Evolutionary conservation across 2,113 vertebrate species (phyloP), one percentile per base, ranked within the genome.

Genomic region (Pao palembangensis): DNA sequence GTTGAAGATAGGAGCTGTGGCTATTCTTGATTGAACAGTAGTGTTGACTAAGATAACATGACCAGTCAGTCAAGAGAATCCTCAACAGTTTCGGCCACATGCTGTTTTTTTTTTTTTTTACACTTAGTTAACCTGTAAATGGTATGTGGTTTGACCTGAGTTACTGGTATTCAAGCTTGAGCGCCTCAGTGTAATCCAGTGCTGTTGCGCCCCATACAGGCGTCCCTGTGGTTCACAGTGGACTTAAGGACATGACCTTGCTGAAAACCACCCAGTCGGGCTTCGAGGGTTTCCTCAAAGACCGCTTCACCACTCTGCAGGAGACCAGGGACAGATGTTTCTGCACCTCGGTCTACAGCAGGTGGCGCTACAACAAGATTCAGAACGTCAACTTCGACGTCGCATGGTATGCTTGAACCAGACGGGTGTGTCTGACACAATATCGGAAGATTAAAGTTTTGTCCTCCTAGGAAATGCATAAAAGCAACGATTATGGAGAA

Each of bases 211-310:
- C n/a, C 11, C 54, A 53, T 55, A 51, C 78, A 99, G 96, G 86
- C 61, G 56, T 65, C 55, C 93, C 95, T 5, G 80, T 94, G 57
- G 52, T 98, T 81, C 90, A 92, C 84, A 90, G 94, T 64, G 97
- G 97, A 69, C 79, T 99, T 60, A 94, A 92, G 80, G 89, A 94
- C 71, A 92, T 99, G 87, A 95, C 91, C 54, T 83, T 99, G 55
- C 88, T 98, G 83, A 99, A 99, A 87, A 96, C 96, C 14, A 97
- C 96, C 0, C 93, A 94, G 84, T 98, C 96, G 31, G 95, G 97
- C 68, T 99, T 98, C 57, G 91, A 92, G 78, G 93, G 93, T 8
- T 99, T 99, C 79, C 72, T 88, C 19, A 91, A 81, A 69, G 93
- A 96, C 54, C 91, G 89, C 55, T 92, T 95, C 69, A 98, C 96